phyloP scores from a whole-genome alignment of 2,113 vertebrate genomes.

The Aegotheles bennettii region DNA sequence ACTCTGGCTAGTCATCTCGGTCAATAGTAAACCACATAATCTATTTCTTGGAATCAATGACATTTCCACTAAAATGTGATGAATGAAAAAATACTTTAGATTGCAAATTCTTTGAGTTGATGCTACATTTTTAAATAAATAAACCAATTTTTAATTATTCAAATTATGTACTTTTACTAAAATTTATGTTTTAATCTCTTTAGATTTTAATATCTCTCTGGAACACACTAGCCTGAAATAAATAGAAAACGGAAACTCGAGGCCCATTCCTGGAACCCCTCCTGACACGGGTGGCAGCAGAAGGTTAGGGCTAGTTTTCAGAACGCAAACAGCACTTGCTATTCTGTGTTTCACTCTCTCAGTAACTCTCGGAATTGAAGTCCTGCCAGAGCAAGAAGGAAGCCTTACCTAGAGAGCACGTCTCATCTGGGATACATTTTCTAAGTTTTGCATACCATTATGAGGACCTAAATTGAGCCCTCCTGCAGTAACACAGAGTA shows the following conservation, averaged over 20 bases:
- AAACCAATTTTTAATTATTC: background rate
- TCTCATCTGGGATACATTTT: background rate
- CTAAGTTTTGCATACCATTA: constrained; percentile 23
- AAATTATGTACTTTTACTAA: background rate
- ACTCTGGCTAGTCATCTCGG: background rate
- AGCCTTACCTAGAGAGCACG: background rate
- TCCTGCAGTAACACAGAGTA: background rate
- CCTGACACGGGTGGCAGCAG: background rate
- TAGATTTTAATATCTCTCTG: background rate
- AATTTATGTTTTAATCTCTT: background rate
- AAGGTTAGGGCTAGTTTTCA: background rate
- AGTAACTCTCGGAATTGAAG: background rate
- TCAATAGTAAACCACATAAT: background rate
- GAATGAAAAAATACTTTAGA: background rate
- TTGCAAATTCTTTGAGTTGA: background rate
- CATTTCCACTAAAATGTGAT: background rate
- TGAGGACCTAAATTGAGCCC: background rate
- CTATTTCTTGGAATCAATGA: background rate
- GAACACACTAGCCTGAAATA: background rate
- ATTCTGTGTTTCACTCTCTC: background rate
- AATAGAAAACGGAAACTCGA: background rate
- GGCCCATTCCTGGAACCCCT: background rate
- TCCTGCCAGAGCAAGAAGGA: background rate
- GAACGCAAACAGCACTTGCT: background rate
- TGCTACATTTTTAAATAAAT: background rate